A percentile compares a stretch with the other conserved stretches of the same genome.
Evolutionary conservation across 2,888 invertebrate species (phyloP).

Genomic region (Eilema sororculum): DNA sequence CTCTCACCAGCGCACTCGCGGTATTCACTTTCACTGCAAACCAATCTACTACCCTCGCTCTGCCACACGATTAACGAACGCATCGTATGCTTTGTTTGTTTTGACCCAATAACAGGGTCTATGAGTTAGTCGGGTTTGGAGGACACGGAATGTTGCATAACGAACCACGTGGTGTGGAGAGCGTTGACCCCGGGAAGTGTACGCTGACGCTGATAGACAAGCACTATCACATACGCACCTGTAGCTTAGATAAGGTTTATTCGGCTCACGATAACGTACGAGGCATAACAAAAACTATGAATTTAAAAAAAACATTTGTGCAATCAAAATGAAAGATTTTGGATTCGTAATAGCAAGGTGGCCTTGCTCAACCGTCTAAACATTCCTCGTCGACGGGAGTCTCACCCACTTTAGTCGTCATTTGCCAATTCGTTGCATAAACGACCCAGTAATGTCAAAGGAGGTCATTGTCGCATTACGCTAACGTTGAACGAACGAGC

Average conservation of each 20-base stretch:
- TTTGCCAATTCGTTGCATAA: slow-evolving; percentile 82
- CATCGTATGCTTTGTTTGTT: slow-evolving; percentile 42
- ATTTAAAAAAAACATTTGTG: slow-evolving; percentile 52
- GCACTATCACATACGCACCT: slow-evolving; percentile 69
- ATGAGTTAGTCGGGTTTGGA: slow-evolving; percentile 57
- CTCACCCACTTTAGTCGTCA: slow-evolving; percentile 71
- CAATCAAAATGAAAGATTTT: slow-evolving; percentile 54
- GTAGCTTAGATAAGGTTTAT: slow-evolving; percentile 68
- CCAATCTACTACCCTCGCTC: slow-evolving; percentile 54
- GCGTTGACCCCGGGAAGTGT: slow-evolving; percentile 75
- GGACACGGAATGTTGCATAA: slow-evolving; percentile 69
- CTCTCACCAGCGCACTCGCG: slow-evolving; percentile 55
- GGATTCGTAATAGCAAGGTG: slow-evolving; percentile 55
- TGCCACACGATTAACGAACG: slow-evolving; percentile 32
- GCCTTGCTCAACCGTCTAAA: slow-evolving; percentile 75
- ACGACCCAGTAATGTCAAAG: slow-evolving; percentile 81
- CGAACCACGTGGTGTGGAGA: slow-evolving; percentile 75
- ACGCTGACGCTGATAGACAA: slow-evolving; percentile 66
- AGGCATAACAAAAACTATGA: slow-evolving; percentile 52
- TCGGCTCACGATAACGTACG: slow-evolving; percentile 66
- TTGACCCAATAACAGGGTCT: slow-evolving; percentile 57
- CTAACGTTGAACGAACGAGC: slow-evolving; percentile 58
- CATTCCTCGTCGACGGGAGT: slow-evolving; percentile 66
- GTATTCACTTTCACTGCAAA: slow-evolving; percentile 71
- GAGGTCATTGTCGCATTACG: slow-evolving; percentile 83